A percentile compares a stretch with the other conserved stretches of the same genome.
Evolutionary conservation across 2,888 invertebrate species (phyloP).

Genomic region (Strigamia maritima): DNA sequence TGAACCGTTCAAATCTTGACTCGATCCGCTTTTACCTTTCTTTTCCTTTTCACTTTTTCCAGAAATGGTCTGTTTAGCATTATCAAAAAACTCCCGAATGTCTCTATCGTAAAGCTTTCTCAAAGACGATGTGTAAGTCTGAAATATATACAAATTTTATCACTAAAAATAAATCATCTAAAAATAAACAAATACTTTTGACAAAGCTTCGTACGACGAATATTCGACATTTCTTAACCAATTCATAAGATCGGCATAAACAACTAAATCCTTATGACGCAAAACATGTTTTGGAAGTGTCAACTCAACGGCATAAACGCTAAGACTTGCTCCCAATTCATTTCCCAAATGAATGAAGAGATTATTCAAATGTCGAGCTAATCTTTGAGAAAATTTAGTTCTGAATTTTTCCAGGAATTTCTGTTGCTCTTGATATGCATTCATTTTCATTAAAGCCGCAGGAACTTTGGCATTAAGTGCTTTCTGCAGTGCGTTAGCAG

Average conservation of each 20-base stretch:
- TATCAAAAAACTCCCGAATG: conserved; percentile 72
- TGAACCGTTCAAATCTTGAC: conserved; percentile 41
- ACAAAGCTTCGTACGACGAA: conserved; percentile 74
- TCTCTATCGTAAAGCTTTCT: conserved; percentile 86
- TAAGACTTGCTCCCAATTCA: conserved; percentile 65
- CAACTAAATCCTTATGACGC: conserved; percentile 80
- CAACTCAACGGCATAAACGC: conserved; percentile 55
- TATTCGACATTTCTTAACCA: conserved; percentile 85
- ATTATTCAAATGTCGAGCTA: conserved; percentile 89
- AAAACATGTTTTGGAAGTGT: conserved; percentile 71
- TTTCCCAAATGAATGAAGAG: conserved; percentile 82
- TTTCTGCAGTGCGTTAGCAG: conserved; percentile 69
- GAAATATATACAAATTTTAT: not conserved
- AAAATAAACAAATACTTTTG: conserved; percentile 55
- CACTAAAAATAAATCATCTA: not conserved
- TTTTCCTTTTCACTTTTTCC: conserved; percentile 30
- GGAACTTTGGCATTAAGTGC: conserved; percentile 62
- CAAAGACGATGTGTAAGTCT: conserved; percentile 73
- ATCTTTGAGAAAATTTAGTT: conserved; percentile 73
- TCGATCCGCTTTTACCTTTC: conserved; percentile 40
- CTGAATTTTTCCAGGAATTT: conserved; percentile 73
- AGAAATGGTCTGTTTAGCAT: conserved; percentile 59
- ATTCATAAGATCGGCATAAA: conserved; percentile 86
- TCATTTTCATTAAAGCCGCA: conserved; percentile 56
- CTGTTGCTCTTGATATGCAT: conserved; percentile 76